phyloP scores from a whole-genome alignment of 2,113 vertebrate genomes.

The Sardina pilchardus region DNA sequence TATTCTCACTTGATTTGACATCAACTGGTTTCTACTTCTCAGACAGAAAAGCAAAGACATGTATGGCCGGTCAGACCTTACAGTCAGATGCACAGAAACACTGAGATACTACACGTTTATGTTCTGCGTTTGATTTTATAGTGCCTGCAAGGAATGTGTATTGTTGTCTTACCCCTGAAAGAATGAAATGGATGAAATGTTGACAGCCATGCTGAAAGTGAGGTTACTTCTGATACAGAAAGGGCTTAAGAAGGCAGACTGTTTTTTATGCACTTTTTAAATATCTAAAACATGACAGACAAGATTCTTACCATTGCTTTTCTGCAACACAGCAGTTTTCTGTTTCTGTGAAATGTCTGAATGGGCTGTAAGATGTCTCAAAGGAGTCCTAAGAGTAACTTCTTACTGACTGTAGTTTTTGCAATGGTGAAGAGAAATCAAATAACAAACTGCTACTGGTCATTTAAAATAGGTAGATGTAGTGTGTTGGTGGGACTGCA shows the following conservation, averaged over 20 bases:
- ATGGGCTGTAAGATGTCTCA: not conserved
- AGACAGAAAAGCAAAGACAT: not conserved
- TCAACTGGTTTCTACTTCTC: not conserved
- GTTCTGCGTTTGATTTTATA: constrained; percentile 23
- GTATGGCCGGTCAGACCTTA: not conserved
- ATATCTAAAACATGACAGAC: not conserved
- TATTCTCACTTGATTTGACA: constrained; percentile 5
- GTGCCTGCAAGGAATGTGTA: not conserved
- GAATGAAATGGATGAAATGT: constrained; percentile 8
- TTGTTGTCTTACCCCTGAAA: not conserved
- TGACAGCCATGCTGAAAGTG: not conserved
- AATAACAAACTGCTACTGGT: not conserved
- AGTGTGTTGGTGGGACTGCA: not conserved
- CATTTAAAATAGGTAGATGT: not conserved
- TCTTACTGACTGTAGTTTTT: not conserved
- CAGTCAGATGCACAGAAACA: not conserved
- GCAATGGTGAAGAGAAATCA: not conserved
- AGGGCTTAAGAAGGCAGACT: not conserved
- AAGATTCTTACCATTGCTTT: not conserved
- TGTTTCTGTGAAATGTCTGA: not conserved
- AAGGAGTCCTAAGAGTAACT: not conserved
- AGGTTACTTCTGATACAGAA: not conserved
- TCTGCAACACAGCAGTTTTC: not conserved
- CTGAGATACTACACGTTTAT: not conserved
- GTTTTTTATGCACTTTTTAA: constrained; percentile 9